Percentiles rank a stretch among this genome's conserved stretches.
Evolutionary conservation across 2,797 vertebrate species (phyloP).

Genomic region (Channa striata): DNA sequence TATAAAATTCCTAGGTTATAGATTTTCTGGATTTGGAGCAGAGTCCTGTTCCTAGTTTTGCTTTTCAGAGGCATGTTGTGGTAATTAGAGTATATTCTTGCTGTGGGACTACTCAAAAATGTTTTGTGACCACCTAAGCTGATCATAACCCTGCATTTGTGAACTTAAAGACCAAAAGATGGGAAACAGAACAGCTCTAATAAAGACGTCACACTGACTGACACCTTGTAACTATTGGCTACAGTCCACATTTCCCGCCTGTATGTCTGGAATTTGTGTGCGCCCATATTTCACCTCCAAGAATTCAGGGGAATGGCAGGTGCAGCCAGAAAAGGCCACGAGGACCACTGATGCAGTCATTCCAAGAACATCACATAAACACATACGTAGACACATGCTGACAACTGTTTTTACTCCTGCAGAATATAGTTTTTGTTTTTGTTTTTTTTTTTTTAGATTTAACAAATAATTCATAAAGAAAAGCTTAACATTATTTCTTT

Average conservation of each 20-base stretch:
- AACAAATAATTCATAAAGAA: too few species aligned
- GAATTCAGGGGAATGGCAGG: constrained; percentile 84
- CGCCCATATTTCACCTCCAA: constrained; percentile 76
- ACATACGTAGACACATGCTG: neutral
- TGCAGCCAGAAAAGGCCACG: constrained; percentile 83
- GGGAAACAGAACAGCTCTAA: constrained; percentile 53
- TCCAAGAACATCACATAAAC: constrained; percentile 1
- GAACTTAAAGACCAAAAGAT: constrained; percentile 18
- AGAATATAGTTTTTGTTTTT: neutral
- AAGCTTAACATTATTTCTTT: neutral
- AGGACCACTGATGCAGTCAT: constrained; percentile 47
- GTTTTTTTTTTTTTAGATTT: neutral
- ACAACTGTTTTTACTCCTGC: constrained; percentile 12
- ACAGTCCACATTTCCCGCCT: constrained; percentile 79
- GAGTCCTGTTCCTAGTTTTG: neutral
- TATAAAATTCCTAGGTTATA: constrained; percentile 16
- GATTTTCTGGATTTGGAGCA: constrained; percentile 19
- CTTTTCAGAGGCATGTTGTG: neutral
- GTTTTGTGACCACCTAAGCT: neutral
- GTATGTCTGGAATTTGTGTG: constrained; percentile 72
- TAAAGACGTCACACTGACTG: constrained; percentile 81
- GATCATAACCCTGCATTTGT: neutral
- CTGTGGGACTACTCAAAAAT: neutral
- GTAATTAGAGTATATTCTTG: neutral
- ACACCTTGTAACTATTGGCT: constrained; percentile 86